Percentiles rank a stretch among this genome's conserved stretches.
Conservation (phyloP, 2,888 invertebrate genomes). For the Taenaris catops region DNA sequence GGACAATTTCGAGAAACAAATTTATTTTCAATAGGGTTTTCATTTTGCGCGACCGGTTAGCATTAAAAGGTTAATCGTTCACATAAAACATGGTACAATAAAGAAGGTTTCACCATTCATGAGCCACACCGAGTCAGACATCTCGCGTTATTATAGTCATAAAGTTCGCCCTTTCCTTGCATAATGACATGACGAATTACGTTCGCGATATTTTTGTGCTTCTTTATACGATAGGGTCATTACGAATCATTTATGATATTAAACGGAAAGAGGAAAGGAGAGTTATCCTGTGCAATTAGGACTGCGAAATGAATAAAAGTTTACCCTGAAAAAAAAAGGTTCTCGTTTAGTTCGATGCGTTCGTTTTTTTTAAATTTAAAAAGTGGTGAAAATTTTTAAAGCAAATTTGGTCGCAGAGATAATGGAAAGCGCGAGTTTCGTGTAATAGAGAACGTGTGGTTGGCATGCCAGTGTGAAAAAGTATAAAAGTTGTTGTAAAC, state of each 20-base stretch:
- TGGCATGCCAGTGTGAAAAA: slow-evolving; percentile 73
- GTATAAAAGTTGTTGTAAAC: slow-evolving; percentile 59
- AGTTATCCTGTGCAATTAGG: slow-evolving; percentile 35
- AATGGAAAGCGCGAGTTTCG: slow-evolving; percentile 70
- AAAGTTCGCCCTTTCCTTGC: slow-evolving; percentile 78
- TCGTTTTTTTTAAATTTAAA: slow-evolving; percentile 53
- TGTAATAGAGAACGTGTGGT: slow-evolving; percentile 67
- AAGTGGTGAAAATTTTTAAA: slow-evolving; percentile 57
- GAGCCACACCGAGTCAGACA: slow-evolving; percentile 68
- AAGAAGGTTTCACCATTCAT: slow-evolving; percentile 70
- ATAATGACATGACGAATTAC: slow-evolving; percentile 79
- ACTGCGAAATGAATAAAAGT: slow-evolving; percentile 12
- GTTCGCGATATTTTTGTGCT: slow-evolving; percentile 71
- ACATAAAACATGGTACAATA: slow-evolving; percentile 75
- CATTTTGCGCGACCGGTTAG: slow-evolving; percentile 50
- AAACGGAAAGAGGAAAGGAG: slow-evolving; percentile 38
- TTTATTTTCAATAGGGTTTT: slow-evolving; percentile 28
- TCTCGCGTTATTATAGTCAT: slow-evolving; percentile 78
- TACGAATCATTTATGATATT: slow-evolving; percentile 55
- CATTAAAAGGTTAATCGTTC: slow-evolving; percentile 78
- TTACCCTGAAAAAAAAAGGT: slow-evolving; percentile 40
- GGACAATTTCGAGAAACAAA: slow-evolving; percentile 14
- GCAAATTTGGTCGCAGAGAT: slow-evolving; percentile 64
- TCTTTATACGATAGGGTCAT: slow-evolving; percentile 70
- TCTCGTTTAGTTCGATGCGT: slow-evolving; percentile 33